phyloP scores from a whole-genome alignment of 2,888 invertebrate genomes.

The Biston betularia region DNA sequence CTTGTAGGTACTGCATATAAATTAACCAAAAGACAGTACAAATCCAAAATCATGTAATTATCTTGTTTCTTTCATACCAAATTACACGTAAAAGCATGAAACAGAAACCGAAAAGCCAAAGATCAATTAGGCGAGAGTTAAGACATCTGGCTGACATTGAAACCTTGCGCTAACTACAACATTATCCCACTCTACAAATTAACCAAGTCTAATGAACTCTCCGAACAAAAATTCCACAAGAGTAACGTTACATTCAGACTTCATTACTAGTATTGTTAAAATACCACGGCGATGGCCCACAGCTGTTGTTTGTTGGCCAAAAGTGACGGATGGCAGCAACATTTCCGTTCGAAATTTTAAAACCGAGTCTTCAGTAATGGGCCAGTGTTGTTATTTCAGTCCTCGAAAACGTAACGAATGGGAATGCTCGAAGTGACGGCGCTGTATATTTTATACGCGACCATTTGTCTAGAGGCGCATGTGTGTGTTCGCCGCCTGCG shows the following conservation, averaged over 20 bases:
- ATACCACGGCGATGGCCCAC: conserved; percentile 49
- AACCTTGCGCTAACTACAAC: conserved; percentile 38
- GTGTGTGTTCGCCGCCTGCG: conserved; percentile 69
- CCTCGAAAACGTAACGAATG: conserved; percentile 77
- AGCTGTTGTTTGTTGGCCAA: conserved; percentile 68
- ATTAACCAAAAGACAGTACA: background rate
- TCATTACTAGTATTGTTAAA: conserved; percentile 59
- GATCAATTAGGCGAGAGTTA: conserved; percentile 35
- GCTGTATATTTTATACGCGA: conserved; percentile 75
- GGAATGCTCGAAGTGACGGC: conserved; percentile 77
- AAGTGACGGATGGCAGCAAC: conserved; percentile 70
- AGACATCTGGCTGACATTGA: conserved; percentile 35
- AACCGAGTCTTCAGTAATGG: conserved; percentile 60
- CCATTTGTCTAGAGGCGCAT: conserved; percentile 79
- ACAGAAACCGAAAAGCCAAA: conserved; percentile 29
- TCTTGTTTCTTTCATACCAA: conserved; percentile 13
- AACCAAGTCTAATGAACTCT: conserved; percentile 40
- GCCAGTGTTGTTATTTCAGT: conserved; percentile 81
- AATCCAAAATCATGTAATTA: background rate
- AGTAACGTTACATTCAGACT: conserved; percentile 52
- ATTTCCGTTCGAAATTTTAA: conserved; percentile 72
- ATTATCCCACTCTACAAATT: conserved; percentile 38
- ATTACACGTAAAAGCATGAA: conserved; percentile 20
- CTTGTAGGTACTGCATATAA: background rate
- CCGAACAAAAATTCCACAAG: conserved; percentile 45